phyloP scores from a whole-genome alignment of 2,113 vertebrate species.

The Hydrochoerus hydrochaeris region DNA sequence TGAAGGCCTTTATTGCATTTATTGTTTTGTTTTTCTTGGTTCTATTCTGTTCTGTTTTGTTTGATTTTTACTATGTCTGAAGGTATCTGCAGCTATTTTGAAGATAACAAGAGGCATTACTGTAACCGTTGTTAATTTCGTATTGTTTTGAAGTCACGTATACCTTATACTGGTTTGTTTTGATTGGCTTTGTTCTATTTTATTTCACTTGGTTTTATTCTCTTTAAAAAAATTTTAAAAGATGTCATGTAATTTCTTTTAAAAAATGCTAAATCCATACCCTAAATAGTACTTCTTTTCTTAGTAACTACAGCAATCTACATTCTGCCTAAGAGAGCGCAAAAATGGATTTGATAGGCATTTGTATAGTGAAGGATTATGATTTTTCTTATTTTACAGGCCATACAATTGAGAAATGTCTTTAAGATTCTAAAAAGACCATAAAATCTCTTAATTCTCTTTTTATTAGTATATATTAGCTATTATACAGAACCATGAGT shows the following conservation, averaged over 20 bases:
- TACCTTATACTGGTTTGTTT: too few species aligned
- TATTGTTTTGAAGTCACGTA: too few species aligned
- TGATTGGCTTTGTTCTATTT: too few species aligned
- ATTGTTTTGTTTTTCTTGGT: too few species aligned
- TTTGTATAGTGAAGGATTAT: not conserved
- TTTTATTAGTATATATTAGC: not conserved
- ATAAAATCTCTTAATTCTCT: not conserved
- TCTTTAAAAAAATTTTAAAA: too few species aligned
- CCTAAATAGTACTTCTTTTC: not conserved
- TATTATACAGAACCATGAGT: not conserved
- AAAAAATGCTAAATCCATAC: conserved; percentile 42
- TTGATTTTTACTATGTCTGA: too few species aligned
- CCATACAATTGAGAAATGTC: not conserved
- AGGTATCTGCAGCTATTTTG: too few species aligned
- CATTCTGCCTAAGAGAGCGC: not conserved
- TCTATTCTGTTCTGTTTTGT: too few species aligned
- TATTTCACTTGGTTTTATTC: too few species aligned
- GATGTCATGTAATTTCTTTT: not conserved
- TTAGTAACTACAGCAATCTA: not conserved
- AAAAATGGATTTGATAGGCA: not conserved
- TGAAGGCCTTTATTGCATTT: too few species aligned
- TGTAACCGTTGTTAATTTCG: too few species aligned
- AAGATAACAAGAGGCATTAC: too few species aligned
- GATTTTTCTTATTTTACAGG: not conserved
- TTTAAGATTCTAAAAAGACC: not conserved